These are phyloP conservation scores for Yoshiicerus persimilis DNA, from an alignment of 1,140 invertebrate species.

Conservation along the genomic window DNA sequence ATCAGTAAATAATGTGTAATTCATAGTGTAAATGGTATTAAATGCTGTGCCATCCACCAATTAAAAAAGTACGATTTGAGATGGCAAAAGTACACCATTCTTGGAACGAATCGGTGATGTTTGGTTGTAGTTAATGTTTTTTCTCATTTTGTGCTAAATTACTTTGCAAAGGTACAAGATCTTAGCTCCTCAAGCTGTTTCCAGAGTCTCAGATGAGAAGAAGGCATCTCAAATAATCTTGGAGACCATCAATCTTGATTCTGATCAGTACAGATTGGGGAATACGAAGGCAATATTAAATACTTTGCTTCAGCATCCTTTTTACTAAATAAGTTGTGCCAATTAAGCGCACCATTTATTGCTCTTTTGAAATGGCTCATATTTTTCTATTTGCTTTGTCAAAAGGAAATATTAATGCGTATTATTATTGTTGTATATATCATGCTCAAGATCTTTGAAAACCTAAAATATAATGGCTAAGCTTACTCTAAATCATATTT, in stretches of 20 bases:
- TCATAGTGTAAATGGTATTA: background rate
- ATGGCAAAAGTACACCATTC: background rate
- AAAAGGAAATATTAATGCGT: background rate
- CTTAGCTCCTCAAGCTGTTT: conserved; percentile 39
- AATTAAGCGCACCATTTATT: background rate
- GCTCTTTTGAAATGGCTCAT: background rate
- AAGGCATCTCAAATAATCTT: conserved; percentile 62
- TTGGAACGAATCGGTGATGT: background rate
- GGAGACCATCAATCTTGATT: conserved; percentile 60
- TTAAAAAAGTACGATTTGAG: background rate
- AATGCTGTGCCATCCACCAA: background rate
- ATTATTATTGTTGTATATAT: background rate
- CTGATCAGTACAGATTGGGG: conserved; percentile 65
- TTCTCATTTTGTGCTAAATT: background rate
- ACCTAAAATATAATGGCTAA: background rate
- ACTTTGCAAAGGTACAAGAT: conserved; percentile 47
- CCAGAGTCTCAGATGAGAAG: conserved; percentile 60
- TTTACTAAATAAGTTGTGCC: background rate
- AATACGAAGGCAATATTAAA: conserved; percentile 62
- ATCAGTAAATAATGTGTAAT: too few relatives aligned
- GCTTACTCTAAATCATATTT: background rate
- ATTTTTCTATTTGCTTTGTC: background rate
- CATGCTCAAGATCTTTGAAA: background rate
- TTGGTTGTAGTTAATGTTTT: background rate
- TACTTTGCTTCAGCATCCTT: background rate